Base-by-base conservation (phyloP, 2,797 vertebrate genomes). In the Chelon labrosus region DNA sequence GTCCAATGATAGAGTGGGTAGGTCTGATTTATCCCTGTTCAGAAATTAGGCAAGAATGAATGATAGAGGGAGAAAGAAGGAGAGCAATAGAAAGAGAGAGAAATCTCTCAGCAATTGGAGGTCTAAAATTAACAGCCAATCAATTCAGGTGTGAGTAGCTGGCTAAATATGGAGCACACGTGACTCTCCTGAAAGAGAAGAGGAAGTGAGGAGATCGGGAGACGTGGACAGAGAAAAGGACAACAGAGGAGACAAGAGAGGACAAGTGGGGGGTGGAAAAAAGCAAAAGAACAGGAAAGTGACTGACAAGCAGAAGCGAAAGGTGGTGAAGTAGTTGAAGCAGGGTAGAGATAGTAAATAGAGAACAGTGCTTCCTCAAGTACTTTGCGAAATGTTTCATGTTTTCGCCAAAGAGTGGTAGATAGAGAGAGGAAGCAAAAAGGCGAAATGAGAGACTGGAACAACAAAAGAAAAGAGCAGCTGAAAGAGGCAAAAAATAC, bases 101-200 rank as follows among this genome's bases (percentile, higher is more conserved):
- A 61, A 71, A 70, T 80, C 75, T 60, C 79, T 67, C 68, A 65
- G 87, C 72, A 84, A 84, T 87, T 71, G 75, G 49, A 77, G 25
- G 56, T 83, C 83, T 91, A 87, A 89, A 88, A 84, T 90, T 73
- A 91, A 86, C 85, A 74, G 27, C 84, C 85, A 87, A 89, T 90
- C 82, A 83, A 75, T 82, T 86, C 73, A 88, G 73, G 73, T 82
- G 67, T 41, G 41, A 79, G 67, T 17, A 17, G 52, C 46, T 31
- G 51, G 58, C 56, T 90, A 83, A 85, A 85, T 82, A 77, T 87
- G 87, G 83, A 77, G 59, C 72, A 74, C 68, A 65, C 78, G 63
- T 78, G 70, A 75, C 46, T 79, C 19, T 2, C 53, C 39, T 69
- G 60, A 41, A 39, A 60, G 38, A 53, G 27, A 60, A 44, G 35